A percentile compares a stretch with the other conserved stretches of the same genome.
Evolutionary conservation across 2,888 invertebrate genomes (phyloP).

Genomic region (Agrochola lychnidis): DNA sequence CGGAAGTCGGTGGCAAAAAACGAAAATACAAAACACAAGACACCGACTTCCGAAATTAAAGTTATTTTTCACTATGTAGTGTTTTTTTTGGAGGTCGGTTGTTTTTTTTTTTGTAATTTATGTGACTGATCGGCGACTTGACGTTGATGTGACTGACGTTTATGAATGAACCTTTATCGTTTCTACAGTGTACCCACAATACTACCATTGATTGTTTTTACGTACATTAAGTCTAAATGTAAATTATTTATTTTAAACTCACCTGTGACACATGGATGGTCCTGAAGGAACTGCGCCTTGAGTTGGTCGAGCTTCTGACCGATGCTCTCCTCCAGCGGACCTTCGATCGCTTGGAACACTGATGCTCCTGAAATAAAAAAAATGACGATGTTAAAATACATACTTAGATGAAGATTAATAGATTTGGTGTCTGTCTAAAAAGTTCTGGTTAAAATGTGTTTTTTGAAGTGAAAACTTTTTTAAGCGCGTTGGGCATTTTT

Average conservation of each 20-base stretch:
- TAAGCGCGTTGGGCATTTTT: too few relatives aligned
- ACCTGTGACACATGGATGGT: conserved; percentile 93
- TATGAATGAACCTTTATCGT: background rate
- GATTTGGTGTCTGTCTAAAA: background rate
- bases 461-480: too few relatives aligned
- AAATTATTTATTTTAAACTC: conserved; percentile 70
- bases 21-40: too few relatives aligned
- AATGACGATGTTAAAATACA: background rate
- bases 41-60: too few relatives aligned
- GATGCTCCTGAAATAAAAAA: conserved; percentile 91
- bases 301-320: conserved; percentile 89
- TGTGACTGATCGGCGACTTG: too few relatives aligned
- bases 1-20: too few relatives aligned
- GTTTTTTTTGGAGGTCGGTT: too few relatives aligned
- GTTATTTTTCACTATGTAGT: too few relatives aligned
- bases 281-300: conserved; percentile 91
- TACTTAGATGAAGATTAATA: background rate
- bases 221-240: background rate
- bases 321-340: conserved; percentile 92
- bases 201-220: background rate
- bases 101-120: too few relatives aligned
- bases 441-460: too few relatives aligned
- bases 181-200: too few relatives aligned
- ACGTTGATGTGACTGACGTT: too few relatives aligned
- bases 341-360: conserved; percentile 95